These are phyloP conservation scores for Danio choprae DNA, from an alignment of 2,797 vertebrate species.

Conservation along the genomic window DNA sequence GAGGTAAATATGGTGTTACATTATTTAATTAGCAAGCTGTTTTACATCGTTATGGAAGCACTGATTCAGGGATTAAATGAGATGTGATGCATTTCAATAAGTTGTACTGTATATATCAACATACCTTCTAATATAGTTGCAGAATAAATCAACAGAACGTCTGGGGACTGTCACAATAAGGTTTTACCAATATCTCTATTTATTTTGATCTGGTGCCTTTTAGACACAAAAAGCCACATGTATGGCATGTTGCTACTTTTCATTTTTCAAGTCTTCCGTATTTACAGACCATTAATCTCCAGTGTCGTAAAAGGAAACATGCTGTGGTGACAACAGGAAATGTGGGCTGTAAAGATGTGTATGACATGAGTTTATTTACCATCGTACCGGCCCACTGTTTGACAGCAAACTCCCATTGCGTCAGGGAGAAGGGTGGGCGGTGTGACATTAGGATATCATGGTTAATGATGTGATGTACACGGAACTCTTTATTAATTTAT, in stretches of 20 bases:
- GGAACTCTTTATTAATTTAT: not conserved
- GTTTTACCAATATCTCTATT: not conserved
- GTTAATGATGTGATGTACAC: slow-evolving; percentile 8
- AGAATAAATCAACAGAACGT: too few relatives aligned
- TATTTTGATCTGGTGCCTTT: not conserved
- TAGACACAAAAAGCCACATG: not conserved
- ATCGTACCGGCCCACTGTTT: not conserved
- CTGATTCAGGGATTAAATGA: too few relatives aligned
- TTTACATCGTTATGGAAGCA: too few relatives aligned
- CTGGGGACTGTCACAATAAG: too few relatives aligned
- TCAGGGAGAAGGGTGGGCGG: slow-evolving; percentile 15
- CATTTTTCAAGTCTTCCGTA: not conserved
- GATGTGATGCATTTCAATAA: too few relatives aligned
- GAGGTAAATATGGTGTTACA: too few relatives aligned
- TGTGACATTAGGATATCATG: not conserved
- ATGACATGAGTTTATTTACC: slow-evolving; percentile 33
- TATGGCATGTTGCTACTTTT: slow-evolving; percentile 20
- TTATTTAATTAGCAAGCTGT: too few relatives aligned
- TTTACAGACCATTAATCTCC: slow-evolving; percentile 22
- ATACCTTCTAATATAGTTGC: too few relatives aligned
- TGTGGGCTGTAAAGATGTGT: slow-evolving; percentile 28
- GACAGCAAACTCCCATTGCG: slow-evolving; percentile 36
- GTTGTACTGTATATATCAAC: too few relatives aligned
- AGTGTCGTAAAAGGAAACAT: slow-evolving; percentile 47
- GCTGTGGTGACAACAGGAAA: slow-evolving; percentile 50